These are phyloP conservation scores for Neotoxoptera formosana DNA, from an alignment of 1,140 invertebrate species.

Conservation along the genomic window DNA sequence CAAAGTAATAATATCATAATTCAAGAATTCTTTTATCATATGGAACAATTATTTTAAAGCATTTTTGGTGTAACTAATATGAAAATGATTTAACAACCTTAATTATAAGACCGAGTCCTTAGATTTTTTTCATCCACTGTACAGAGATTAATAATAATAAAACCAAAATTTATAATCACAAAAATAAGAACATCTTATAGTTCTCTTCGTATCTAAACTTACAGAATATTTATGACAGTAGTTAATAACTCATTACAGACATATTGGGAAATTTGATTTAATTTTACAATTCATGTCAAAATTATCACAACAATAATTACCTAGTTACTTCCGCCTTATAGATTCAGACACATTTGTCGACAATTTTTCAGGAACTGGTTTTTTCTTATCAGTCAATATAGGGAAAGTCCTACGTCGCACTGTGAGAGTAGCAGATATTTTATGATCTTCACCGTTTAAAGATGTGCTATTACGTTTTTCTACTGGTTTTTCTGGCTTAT, in stretches of 20 bases:
- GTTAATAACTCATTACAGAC: not conserved
- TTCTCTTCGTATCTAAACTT: not conserved
- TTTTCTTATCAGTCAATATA: conserved; percentile 54
- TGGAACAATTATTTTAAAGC: not conserved
- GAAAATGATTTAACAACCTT: conserved; percentile 19
- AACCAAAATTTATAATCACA: conserved; percentile 3
- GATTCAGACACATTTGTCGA: conserved; percentile 50
- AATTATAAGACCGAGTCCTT: not conserved
- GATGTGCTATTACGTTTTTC: conserved; percentile 56
- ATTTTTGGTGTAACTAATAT: not conserved
- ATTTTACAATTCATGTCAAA: conserved; percentile 17
- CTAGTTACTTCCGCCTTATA: conserved; percentile 50
- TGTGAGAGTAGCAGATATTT: conserved; percentile 52
- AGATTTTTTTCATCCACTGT: conserved; percentile 28
- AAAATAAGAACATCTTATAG: not conserved
- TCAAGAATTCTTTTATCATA: not conserved
- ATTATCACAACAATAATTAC: conserved; percentile 55
- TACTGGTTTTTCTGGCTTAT: conserved; percentile 28
- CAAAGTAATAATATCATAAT: not conserved
- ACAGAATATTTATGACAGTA: not conserved
- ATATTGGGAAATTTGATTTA: not conserved
- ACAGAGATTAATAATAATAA: conserved; percentile 40
- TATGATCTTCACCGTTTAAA: conserved; percentile 54
- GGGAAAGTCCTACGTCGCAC: conserved; percentile 53
- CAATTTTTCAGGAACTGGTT: conserved; percentile 58